Conservation (phyloP, 2,113 vertebrate species). For the Columbina picui region DNA sequence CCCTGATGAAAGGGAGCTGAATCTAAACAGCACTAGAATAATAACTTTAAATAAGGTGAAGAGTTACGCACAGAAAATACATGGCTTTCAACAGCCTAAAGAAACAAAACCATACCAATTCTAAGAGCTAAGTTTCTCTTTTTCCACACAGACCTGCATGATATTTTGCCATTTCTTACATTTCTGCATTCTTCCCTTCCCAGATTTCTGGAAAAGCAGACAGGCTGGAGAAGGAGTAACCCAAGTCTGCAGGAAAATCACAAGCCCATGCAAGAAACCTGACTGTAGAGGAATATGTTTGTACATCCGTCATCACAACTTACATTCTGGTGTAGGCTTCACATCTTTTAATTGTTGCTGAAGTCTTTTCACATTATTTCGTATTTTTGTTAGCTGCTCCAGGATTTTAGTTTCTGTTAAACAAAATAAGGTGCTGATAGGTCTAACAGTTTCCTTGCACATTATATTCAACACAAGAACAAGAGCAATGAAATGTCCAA, state of each 20-base stretch:
- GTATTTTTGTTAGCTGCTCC: conserved; percentile 85
- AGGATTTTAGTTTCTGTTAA: conserved; percentile 80
- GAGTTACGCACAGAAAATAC: neutral
- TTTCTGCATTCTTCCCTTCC: neutral
- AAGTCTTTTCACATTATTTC: conserved; percentile 82
- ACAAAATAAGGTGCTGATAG: neutral
- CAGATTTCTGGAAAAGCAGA: neutral
- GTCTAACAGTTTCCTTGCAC: neutral
- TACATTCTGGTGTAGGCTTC: conserved; percentile 86
- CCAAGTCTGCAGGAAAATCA: neutral
- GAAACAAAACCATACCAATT: neutral
- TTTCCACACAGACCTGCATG: neutral
- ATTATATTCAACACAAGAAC: neutral
- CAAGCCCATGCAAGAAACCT: neutral
- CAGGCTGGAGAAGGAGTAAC: neutral
- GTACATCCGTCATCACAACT: conserved; percentile 30
- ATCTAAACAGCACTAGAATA: neutral
- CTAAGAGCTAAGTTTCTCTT: neutral
- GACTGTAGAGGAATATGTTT: neutral
- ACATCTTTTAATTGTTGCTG: conserved; percentile 84
- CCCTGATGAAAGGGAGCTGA: neutral
- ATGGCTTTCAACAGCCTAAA: neutral
- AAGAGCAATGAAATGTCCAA: neutral
- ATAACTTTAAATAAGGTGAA: neutral
- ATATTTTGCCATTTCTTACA: neutral